Evolutionary conservation across 2,888 invertebrate genomes (phyloP).

Genomic region (Phymatocera aterrima): DNA sequence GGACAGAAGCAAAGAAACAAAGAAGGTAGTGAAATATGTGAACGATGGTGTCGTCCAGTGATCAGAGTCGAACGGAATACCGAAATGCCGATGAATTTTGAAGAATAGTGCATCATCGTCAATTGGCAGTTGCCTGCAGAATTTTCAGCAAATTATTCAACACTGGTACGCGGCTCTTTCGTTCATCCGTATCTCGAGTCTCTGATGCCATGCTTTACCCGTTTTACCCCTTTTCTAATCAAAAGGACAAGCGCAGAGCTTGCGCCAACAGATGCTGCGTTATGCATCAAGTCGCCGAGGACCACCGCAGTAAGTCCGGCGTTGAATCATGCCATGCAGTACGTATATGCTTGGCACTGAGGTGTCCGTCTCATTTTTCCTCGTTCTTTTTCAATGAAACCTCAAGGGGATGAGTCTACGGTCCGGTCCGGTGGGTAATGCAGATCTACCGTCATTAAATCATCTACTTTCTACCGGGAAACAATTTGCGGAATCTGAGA

Average conservation of each 20-base stretch:
- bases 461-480: conserved; percentile 39
- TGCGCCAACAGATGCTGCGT: conserved; percentile 36
- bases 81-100: not conserved
- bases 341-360: not conserved
- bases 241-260: not conserved
- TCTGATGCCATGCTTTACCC: not conserved
- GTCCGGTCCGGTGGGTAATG: not conserved
- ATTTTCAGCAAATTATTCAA: not conserved
- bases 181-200: conserved; percentile 25
- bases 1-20: not conserved
- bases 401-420: not conserved
- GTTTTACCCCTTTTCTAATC: conserved; percentile 8
- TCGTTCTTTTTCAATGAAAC: conserved; percentile 12
- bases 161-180: conserved; percentile 18
- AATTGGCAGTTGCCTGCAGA: too few relatives aligned
- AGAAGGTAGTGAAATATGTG: conserved; percentile 15
- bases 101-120: too few relatives aligned
- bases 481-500: conserved; percentile 56
- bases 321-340: conserved; percentile 14
- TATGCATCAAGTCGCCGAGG: conserved; percentile 27
- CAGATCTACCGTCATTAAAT: conserved; percentile 34
- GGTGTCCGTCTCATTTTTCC: not conserved
- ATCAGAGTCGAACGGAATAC: conserved; percentile 17
- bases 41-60: not conserved
- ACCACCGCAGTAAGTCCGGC: conserved; percentile 26